Evolutionary conservation across 2,113 vertebrate genomes (phyloP).

Genomic region (Chaetodon auriga): DNA sequence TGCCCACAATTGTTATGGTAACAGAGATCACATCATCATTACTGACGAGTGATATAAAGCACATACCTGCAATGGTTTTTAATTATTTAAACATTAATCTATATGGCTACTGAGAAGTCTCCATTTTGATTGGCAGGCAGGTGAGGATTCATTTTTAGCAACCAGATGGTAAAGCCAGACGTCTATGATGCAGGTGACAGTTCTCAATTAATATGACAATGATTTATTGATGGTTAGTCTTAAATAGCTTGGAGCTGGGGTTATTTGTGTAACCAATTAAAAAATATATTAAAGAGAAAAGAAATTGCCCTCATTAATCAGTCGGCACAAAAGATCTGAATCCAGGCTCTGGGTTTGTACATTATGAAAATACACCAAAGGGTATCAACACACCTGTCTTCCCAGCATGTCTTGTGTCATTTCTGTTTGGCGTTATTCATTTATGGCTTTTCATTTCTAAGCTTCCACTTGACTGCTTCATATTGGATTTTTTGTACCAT

Average conservation of each 20-base stretch:
- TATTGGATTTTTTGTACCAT: no score
- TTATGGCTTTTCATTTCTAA: background rate
- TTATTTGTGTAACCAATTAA: background rate
- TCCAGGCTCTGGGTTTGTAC: no score
- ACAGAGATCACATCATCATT: slow-evolving; percentile 6
- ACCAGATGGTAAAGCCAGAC: background rate
- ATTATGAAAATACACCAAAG: background rate
- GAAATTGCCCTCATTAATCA: no score
- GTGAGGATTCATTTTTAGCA: background rate
- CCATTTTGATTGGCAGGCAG: background rate
- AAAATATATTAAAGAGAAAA: background rate
- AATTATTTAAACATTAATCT: background rate
- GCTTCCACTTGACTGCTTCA: background rate
- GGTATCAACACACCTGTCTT: background rate
- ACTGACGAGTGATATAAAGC: background rate
- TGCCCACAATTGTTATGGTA: background rate
- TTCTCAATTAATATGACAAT: no score
- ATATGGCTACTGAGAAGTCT: background rate
- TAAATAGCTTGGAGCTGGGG: background rate
- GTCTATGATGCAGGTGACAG: background rate
- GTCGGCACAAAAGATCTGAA: no score
- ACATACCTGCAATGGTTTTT: background rate
- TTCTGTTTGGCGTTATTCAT: background rate
- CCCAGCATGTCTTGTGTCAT: background rate
- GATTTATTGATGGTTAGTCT: background rate